Conservation (phyloP, 2,888 invertebrate species). For the Smittia sp. region DNA sequence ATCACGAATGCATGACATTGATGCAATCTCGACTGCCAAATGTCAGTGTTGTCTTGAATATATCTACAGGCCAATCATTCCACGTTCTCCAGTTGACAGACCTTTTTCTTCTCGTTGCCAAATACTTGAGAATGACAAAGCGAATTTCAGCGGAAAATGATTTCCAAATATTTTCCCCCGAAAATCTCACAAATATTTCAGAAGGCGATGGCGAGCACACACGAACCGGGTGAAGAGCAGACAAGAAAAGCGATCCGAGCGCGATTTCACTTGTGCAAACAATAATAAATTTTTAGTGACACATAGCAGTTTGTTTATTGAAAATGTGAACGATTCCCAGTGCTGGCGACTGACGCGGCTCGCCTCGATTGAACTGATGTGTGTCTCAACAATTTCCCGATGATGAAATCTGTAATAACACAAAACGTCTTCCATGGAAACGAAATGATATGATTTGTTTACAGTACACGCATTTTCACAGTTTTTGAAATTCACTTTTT, state of each 20-base stretch:
- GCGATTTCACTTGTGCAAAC: slow-evolving; percentile 30
- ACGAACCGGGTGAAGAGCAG: not conserved
- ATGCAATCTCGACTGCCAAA: too few species aligned
- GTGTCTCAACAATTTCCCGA: not conserved
- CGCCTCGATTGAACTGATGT: slow-evolving; percentile 14
- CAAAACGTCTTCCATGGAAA: slow-evolving; percentile 25
- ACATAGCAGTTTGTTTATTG: slow-evolving; percentile 39
- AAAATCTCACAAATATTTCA: too few species aligned
- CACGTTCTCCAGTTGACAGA: too few species aligned
- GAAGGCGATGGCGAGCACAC: too few species aligned
- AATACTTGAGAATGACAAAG: slow-evolving; percentile 19
- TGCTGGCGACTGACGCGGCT: not conserved
- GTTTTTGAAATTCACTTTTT: slow-evolving; percentile 12
- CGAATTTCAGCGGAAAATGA: slow-evolving; percentile 13
- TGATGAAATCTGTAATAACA: slow-evolving; percentile 39
- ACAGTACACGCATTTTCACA: slow-evolving; percentile 36
- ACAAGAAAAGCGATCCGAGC: not conserved
- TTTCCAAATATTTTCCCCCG: not conserved
- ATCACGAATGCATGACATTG: too few species aligned
- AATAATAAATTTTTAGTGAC: slow-evolving; percentile 40
- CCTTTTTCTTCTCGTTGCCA: too few species aligned
- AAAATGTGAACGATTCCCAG: slow-evolving; percentile 17
- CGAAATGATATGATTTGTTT: slow-evolving; percentile 39
- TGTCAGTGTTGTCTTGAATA: too few species aligned
- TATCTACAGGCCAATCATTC: too few species aligned